A percentile compares a stretch with the other conserved stretches of the same genome.
Conservation (phyloP, 2,797 vertebrate species). For the Pachyuromys duprasi region DNA sequence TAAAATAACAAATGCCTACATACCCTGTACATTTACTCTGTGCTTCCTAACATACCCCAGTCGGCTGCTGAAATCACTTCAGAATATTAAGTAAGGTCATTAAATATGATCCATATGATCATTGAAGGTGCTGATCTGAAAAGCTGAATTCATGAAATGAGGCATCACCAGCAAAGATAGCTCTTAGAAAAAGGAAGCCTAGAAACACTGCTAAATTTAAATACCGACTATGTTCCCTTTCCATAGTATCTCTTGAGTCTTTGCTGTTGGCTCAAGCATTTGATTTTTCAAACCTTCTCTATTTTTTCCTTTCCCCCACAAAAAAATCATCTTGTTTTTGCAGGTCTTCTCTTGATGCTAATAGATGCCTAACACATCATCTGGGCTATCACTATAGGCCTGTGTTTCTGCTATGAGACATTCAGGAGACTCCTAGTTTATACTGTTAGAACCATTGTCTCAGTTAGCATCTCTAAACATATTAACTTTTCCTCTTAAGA, state of each 20-base stretch:
- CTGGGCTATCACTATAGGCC: neutral
- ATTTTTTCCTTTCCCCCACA: fast-evolving
- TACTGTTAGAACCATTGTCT: neutral
- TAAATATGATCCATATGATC: neutral
- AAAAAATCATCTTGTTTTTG: neutral
- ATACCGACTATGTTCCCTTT: neutral
- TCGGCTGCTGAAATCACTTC: neutral
- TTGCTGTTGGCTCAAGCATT: neutral
- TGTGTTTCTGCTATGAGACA: too few relatives aligned
- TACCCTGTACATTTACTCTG: neutral
- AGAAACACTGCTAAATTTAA: neutral
- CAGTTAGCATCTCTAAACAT: neutral
- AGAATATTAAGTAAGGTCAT: neutral
- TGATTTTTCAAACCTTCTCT: neutral
- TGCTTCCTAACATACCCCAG: neutral
- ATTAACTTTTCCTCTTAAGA: neutral
- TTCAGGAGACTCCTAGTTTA: neutral
- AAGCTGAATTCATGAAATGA: neutral
- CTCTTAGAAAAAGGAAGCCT: neutral
- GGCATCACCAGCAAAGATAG: fast-evolving
- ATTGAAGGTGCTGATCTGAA: neutral
- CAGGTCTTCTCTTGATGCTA: neutral
- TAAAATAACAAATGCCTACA: neutral
- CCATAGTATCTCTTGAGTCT: neutral
- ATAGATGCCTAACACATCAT: fast-evolving